Evolutionary conservation across 2,797 vertebrate species (phyloP), one percentile per base, ranked within the genome.

Genomic region (Scolopax rusticola): DNA sequence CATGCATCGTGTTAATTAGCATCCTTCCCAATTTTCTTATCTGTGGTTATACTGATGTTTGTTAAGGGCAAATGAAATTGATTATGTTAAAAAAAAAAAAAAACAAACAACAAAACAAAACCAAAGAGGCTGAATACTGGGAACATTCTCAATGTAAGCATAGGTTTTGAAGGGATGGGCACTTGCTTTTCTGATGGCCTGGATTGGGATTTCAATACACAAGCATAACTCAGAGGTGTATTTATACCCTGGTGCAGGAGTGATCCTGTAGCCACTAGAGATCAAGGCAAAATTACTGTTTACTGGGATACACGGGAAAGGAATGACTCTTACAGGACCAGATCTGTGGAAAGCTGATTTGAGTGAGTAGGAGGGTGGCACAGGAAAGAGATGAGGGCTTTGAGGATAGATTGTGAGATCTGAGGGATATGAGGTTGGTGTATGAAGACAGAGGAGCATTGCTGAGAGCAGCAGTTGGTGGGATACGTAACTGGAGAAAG

Each of bases 51-150:
- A 41, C n/a, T 81, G 71, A 64, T 80, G 59, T 32, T 47, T 76
- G 43, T 38, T 81, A 59, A 93, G 84, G 87, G 69, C 65, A 92
- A 88, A 79, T 81, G 73, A 45, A 95, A 91, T 79, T 51, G 57
- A 65, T 68, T 71, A 63, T 63, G 19, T 61, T 24, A 6, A 12
- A n/a, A 41, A 63, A 40, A 75, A 40, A 75, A 71, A 73, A 10
- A 15, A 15, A 20, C 14, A 10, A 32, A 8, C 41, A 40, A 40
- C 40, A 17, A 41, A 5, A 19, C 36, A 41, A 16, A 41, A 41
- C 41, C 15, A 33, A 45, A 27, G 63, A 84, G 27, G 9, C 61
- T 92, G 76, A 84, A 71, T 68, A 51, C 56, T 86, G 61, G 61
- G 70, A 75, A 68, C 78, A 51, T 74, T 45, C 15, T 83, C 65